Conservation (phyloP, 2,797 vertebrate species). For the Enteromius anoplus region DNA sequence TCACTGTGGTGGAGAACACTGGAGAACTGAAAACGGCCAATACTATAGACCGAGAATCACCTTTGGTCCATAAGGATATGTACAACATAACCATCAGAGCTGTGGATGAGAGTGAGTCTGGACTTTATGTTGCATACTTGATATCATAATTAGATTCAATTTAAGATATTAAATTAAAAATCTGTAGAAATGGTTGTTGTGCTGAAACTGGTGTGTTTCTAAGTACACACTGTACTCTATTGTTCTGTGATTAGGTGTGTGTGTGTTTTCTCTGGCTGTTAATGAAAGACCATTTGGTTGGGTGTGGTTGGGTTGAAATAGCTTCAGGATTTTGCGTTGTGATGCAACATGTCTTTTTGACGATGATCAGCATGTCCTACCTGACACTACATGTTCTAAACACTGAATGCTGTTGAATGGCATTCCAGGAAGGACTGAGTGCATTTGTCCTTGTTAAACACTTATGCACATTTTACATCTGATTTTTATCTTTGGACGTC, state of each 20-base stretch:
- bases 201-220: not conserved
- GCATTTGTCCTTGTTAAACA: not conserved
- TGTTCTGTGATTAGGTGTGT: not conserved
- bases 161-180: not conserved
- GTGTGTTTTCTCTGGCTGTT: not conserved
- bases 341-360: not conserved
- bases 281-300: not conserved
- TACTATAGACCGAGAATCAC: conserved; percentile 79
- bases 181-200: not conserved
- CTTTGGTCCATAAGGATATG: conserved; percentile 72
- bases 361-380: not conserved
- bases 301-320: conserved; percentile 15
- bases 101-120: conserved; percentile 67
- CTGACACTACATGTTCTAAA: conserved; percentile 14
- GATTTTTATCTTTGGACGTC: not conserved
- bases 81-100: conserved; percentile 69
- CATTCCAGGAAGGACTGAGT: conserved; percentile 27
- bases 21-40: conserved; percentile 77
- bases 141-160: not conserved
- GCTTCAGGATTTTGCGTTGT: not conserved
- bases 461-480: fast-evolving
- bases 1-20: conserved; percentile 73
- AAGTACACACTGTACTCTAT: not conserved
- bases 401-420: conserved; percentile 9
- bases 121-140: not conserved